Conservation (phyloP, 37 sponge, comb jelly and placozoan genomes). For the Dysidea cf. avara region DNA sequence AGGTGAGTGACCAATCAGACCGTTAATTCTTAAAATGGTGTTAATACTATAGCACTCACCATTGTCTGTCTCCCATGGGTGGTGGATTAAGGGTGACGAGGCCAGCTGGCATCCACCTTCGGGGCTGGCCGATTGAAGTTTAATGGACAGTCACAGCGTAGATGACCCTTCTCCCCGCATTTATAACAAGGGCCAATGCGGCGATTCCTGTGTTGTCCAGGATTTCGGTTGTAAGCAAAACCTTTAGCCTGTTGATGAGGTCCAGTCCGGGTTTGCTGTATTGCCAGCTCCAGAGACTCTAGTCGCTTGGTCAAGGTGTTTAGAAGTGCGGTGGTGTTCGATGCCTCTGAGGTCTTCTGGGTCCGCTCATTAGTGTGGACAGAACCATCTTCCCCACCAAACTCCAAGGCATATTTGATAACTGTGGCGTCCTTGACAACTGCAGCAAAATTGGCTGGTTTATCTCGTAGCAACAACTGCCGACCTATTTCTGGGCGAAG, state of each 20-base stretch:
- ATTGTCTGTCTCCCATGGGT: not conserved
- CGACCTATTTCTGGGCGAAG: too few species aligned
- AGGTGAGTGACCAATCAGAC: not conserved
- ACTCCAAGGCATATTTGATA: slow-evolving; percentile 15
- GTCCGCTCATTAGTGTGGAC: too few species aligned
- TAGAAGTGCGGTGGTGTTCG: not conserved
- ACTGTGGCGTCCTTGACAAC: slow-evolving; percentile 22
- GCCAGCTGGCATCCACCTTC: too few species aligned
- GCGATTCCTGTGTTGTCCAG: too few species aligned
- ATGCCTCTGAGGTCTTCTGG: too few species aligned
- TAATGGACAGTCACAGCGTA: slow-evolving; percentile 29
- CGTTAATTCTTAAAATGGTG: not conserved
- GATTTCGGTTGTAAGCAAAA: too few species aligned
- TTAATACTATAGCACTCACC: not conserved
- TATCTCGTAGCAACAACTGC: slow-evolving; percentile 5
- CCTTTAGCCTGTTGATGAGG: too few species aligned
- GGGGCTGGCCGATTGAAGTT: slow-evolving; percentile 17
- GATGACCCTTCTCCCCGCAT: slow-evolving; percentile 20
- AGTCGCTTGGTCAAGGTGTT: slow-evolving; percentile 11
- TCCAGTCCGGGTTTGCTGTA: not conserved
- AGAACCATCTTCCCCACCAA: too few species aligned
- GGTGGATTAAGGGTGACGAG: not conserved
- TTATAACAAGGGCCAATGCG: too few species aligned
- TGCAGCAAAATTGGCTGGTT: slow-evolving; percentile 17
- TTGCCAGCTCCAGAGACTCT: not conserved